Percentiles rank a stretch among this genome's conserved stretches.
These are phyloP conservation scores for Carposina sasakii DNA, from an alignment of 1,140 invertebrate genomes.

Conservation along the genomic window DNA sequence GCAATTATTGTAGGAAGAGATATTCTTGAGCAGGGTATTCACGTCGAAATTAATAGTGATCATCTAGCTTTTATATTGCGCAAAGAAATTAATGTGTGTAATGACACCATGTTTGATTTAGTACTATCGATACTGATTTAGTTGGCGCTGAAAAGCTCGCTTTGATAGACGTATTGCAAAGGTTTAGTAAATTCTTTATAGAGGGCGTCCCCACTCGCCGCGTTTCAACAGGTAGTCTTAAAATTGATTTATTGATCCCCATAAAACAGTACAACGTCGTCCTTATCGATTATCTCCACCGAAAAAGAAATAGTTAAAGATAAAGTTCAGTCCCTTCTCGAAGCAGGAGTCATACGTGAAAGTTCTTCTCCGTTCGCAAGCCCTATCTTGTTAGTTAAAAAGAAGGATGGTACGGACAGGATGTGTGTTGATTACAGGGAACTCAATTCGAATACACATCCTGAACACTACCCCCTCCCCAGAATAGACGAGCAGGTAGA, in stretches of 20 bases:
- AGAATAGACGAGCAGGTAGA: conserved; percentile 64
- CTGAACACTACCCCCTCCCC: conserved; percentile 67
- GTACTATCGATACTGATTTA: conserved; percentile 25
- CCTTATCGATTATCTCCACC: conserved; percentile 18
- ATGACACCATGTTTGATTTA: no score
- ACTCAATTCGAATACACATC: conserved; percentile 33
- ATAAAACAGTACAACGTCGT: conserved; percentile 14
- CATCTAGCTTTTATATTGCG: conserved; percentile 13
- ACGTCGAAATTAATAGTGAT: conserved; percentile 21
- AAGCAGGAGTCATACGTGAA: conserved; percentile 16
- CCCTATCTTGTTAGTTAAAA: conserved; percentile 27
- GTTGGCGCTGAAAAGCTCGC: conserved; percentile 12
- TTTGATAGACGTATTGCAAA: conserved; percentile 17
- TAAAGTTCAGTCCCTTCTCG: conserved; percentile 19
- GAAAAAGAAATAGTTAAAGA: conserved; percentile 22
- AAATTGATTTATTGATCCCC: conserved; percentile 20
- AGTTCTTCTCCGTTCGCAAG: conserved; percentile 28
- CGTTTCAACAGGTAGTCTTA: conserved; percentile 15
- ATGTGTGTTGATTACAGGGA: conserved; percentile 14
- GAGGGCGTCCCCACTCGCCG: conserved; percentile 12
- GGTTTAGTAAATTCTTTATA: conserved; percentile 17
- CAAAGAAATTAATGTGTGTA: conserved; percentile 13
- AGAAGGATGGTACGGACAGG: conserved; percentile 24
- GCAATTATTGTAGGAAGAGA: conserved; percentile 26
- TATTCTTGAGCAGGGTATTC: conserved; percentile 18